Conservation (phyloP, 2,797 vertebrate genomes). For the Microhierax caerulescens region DNA sequence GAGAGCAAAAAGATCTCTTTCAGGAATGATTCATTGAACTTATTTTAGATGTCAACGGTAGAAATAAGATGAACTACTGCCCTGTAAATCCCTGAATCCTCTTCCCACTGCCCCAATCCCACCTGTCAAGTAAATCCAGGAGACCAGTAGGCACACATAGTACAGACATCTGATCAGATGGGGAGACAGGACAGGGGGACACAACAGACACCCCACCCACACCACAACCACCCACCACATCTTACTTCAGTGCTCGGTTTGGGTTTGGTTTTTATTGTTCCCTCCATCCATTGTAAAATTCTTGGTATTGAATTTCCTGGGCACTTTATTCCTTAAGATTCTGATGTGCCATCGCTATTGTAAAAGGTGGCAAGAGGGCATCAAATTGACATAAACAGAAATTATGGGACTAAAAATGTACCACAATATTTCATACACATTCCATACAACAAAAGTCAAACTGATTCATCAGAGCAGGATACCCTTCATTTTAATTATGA, state of each 20-base stretch:
- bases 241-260: not conserved
- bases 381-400: not conserved
- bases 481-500: not conserved
- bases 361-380: not conserved
- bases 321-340: not conserved
- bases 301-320: not conserved
- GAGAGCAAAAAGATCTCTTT: not conserved
- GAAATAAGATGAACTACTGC: not conserved
- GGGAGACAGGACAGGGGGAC: rapidly evolving
- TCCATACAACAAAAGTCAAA: not conserved
- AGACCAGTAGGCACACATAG: not conserved
- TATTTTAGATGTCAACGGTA: conserved; percentile 11
- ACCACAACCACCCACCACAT: not conserved
- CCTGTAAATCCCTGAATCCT: not conserved
- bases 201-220: not conserved
- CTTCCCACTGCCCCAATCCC: not conserved
- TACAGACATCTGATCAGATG: not conserved
- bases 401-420: not conserved
- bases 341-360: not conserved
- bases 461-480: not conserved
- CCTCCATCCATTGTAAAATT: not conserved
- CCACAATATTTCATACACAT: not conserved
- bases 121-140: not conserved
- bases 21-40: not conserved
- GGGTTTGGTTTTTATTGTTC: not conserved